Evolutionary conservation across 1,140 invertebrate species (phyloP).

Genomic region (Chlorops oryzae): DNA sequence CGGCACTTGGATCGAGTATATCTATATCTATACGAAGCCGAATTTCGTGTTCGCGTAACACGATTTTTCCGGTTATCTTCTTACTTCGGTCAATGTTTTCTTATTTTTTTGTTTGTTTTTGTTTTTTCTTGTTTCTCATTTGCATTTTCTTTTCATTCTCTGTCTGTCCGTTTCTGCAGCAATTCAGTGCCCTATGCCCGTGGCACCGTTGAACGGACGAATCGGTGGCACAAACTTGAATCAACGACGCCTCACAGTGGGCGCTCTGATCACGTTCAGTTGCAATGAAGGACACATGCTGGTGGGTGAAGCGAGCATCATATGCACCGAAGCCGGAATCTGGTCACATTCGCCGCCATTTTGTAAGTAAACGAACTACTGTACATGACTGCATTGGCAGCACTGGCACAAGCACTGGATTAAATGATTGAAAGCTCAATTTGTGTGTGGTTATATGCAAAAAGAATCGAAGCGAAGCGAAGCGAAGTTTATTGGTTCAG

Average conservation of each 20-base stretch:
- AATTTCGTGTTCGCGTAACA: slow-evolving; percentile 2
- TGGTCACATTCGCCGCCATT: slow-evolving; percentile 82
- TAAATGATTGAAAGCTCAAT: slow-evolving; percentile 1
- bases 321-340: slow-evolving; percentile 77
- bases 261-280: slow-evolving; percentile 70
- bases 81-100: too few relatives aligned
- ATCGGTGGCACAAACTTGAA: slow-evolving; percentile 53
- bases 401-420: neutral
- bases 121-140: slow-evolving; percentile 18
- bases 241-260: slow-evolving; percentile 58
- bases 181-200: slow-evolving; percentile 69
- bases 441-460: too few relatives aligned
- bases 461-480: too few relatives aligned
- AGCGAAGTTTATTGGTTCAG: too few relatives aligned
- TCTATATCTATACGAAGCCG: too few relatives aligned
- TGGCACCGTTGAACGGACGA: slow-evolving; percentile 65
- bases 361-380: slow-evolving; percentile 52
- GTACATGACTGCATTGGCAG: neutral
- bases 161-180: slow-evolving; percentile 55
- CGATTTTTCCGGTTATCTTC: slow-evolving; percentile 3
- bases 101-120: too few relatives aligned
- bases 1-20: too few relatives aligned
- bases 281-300: slow-evolving; percentile 66
- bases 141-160: neutral
- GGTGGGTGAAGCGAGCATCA: slow-evolving; percentile 70